These are phyloP conservation scores for Amphiprion percula DNA, from an alignment of 2,113 vertebrate species.

Conservation along the genomic window DNA sequence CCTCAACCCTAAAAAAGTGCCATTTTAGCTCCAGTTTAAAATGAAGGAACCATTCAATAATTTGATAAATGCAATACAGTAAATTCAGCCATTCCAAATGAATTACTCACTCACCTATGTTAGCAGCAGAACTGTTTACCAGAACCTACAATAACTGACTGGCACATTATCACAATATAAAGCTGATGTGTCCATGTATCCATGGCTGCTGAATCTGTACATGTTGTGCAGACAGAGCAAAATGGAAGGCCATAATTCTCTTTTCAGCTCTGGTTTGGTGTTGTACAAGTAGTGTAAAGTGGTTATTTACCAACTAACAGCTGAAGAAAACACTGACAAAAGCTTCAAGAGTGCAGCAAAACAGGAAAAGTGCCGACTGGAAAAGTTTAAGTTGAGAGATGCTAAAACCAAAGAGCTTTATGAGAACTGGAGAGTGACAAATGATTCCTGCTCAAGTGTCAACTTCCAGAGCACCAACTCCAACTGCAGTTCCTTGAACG, in stretches of 20 bases:
- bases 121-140: neutral
- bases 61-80: neutral
- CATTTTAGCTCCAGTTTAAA: neutral
- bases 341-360: neutral
- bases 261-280: neutral
- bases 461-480: no score
- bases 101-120: neutral
- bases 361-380: neutral
- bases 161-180: neutral
- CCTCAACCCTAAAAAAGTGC: neutral
- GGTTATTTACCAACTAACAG: neutral
- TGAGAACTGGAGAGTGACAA: neutral
- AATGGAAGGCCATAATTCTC: neutral
- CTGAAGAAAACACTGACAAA: neutral
- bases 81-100: neutral
- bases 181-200: neutral
- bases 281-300: neutral
- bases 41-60: neutral
- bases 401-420: neutral
- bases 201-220: no score
- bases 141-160: neutral
- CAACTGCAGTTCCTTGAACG: no score
- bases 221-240: no score
- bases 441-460: no score
- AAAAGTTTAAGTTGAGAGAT: constrained; percentile 9